phyloP scores from a whole-genome alignment of 2,797 vertebrate species.

The Serranus cabrilla region DNA sequence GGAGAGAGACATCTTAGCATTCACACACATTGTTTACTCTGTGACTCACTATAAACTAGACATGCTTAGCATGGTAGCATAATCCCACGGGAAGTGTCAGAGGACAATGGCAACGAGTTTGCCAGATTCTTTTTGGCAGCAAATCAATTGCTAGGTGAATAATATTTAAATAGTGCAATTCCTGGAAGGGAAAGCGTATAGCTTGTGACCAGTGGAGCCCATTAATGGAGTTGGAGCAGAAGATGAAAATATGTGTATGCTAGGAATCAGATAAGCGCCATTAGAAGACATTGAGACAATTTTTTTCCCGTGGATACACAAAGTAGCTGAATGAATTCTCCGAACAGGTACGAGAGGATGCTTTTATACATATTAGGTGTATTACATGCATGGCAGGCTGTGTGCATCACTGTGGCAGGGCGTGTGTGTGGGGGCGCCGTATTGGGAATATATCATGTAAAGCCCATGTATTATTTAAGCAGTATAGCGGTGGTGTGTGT shows the following conservation, averaged over 20 bases:
- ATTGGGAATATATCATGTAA: conserved; percentile 57
- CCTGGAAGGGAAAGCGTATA: neutral
- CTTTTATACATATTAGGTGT: conserved; percentile 4
- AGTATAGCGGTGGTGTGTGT: conserved; percentile 39
- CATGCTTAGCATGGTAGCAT: conserved; percentile 3
- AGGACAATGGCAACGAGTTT: conserved; percentile 19
- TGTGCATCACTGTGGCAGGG: conserved; percentile 10
- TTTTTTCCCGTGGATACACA: neutral
- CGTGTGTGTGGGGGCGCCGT: conserved; percentile 8
- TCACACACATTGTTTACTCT: conserved; percentile 12
- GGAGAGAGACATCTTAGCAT: conserved; percentile 10
- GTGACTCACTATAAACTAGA: conserved; percentile 10
- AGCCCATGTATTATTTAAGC: conserved; percentile 63
- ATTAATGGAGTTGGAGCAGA: neutral
- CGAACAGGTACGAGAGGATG: neutral
- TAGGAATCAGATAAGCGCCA: neutral
- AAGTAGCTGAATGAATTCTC: conserved; percentile 7
- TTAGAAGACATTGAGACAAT: neutral
- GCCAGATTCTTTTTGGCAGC: conserved; percentile 18
- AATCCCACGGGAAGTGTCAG: conserved; percentile 29
- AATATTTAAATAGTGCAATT: conserved; percentile 9
- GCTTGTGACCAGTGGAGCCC: neutral
- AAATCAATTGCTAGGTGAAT: conserved; percentile 28
- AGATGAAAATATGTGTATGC: neutral
- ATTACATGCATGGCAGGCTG: conserved; percentile 12